Base-by-base conservation (phyloP, 2,888 invertebrate genomes). In the Drymonia ruficornis region DNA sequence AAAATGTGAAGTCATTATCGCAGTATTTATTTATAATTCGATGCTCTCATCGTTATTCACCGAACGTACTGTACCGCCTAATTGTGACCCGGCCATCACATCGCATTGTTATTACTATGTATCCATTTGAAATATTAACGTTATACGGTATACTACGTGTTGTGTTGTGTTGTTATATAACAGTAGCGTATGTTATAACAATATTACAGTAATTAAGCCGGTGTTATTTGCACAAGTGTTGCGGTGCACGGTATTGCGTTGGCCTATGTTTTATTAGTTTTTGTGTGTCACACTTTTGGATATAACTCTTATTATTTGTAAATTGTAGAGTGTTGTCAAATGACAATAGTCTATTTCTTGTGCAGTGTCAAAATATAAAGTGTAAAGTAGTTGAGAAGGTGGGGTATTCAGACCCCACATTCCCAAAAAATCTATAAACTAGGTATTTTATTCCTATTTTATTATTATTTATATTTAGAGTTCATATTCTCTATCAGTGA, bases 61-160 rank as follows among this genome's bases (percentile, higher is more conserved):
- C 74, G 80, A 46, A 52, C 51, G 55, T 0, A 0, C 13, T 42
- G 50, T 55, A 56, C 48, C 43, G 52, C 62, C 72, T 85, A 83
- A 84, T 84, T 83, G 88, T 84, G 83, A 83, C 81, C 73, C 78
- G 66, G 76, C 77, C 74, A 79, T 83, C 76, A 74, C 78, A 72
- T 73, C 74, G 76, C 78, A 83, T 87, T 87, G 86, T 87, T 87
- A 85, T 81, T 81, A 77, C 82, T 80, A 76, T 81, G 83, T 86
- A 86, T 83, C 85, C 85, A 84, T 86, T 84, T 84, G 86, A 86
- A 84, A 85, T 85, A 84, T 86, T 81, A 83, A 82, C 82, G 80
- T 70, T 70, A 76, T 44, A 43, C 72, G 75, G 75, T 78, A 76
- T 77, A 78, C 76, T 77, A 78, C 63, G 59, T 63, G 52, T 55